Percentiles rank a stretch among this genome's conserved stretches.
Evolutionary conservation across 2,113 vertebrate species (phyloP).

Genomic region (Dicaeum eximium): DNA sequence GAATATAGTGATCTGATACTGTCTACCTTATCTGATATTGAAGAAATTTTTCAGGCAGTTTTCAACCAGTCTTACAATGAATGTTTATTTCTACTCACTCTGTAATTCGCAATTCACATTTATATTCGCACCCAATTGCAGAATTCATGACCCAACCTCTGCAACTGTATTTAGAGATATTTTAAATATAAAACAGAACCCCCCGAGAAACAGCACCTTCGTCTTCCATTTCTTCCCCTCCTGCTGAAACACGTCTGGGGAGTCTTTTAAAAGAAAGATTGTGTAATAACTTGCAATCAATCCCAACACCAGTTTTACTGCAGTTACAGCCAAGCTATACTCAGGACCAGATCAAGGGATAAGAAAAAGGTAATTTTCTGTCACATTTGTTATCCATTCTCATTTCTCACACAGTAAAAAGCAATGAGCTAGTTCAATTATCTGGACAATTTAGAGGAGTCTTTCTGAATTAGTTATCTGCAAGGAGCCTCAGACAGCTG

Average conservation of each 20-base stretch:
- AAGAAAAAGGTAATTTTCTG: conserved; percentile 38
- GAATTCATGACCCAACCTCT: not conserved
- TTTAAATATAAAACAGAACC: not conserved
- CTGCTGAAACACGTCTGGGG: not conserved
- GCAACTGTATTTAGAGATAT: not conserved
- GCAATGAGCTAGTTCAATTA: not conserved
- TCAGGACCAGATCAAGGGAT: conserved; percentile 5
- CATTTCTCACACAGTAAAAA: not conserved
- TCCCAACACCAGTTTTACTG: not conserved
- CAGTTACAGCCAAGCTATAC: not conserved
- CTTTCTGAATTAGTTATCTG: not conserved
- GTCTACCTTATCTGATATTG: not conserved
- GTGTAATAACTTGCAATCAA: conserved; percentile 33
- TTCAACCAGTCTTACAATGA: not conserved
- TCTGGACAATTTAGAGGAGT: not conserved
- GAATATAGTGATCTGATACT: too few relatives aligned
- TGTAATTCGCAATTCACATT: not conserved
- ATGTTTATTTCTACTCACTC: not conserved
- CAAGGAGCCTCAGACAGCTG: not conserved
- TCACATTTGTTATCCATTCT: not conserved
- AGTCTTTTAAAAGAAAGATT: not conserved
- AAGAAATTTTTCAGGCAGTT: not conserved
- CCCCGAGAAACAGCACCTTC: not conserved
- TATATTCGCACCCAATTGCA: not conserved
- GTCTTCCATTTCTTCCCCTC: not conserved